A percentile compares a stretch with the other conserved stretches of the same genome.
These are phyloP conservation scores for Lepidurus apus DNA, from an alignment of 1,140 invertebrate genomes.

Conservation along the genomic window DNA sequence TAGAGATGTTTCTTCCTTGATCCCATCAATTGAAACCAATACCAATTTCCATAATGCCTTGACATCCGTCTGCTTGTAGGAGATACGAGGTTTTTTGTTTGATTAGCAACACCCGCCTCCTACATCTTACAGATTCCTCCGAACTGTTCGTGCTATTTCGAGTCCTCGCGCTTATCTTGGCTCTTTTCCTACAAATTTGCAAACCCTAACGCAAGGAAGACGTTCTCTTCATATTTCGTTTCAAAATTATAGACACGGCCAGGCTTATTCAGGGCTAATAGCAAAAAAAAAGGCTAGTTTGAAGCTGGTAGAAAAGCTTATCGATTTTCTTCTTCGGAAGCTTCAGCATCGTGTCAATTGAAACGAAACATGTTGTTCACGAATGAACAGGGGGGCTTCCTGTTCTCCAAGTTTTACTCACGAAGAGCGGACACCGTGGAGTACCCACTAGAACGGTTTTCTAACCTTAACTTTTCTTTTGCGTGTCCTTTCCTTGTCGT, in stretches of 20 bases:
- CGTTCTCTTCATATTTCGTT: too few species aligned
- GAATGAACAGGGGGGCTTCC: not conserved
- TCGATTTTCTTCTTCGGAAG: not conserved
- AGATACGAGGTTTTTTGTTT: not conserved
- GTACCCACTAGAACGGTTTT: too few species aligned
- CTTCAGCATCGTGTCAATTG: not conserved
- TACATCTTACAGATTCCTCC: too few species aligned
- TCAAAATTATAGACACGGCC: too few species aligned
- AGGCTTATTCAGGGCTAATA: too few species aligned
- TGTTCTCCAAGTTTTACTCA: not conserved
- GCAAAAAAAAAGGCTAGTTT: not conserved
- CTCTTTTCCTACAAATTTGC: not conserved
- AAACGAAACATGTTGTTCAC: not conserved
- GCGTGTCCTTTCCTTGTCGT: not conserved
- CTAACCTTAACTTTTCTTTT: not conserved
- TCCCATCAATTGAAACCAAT: not conserved
- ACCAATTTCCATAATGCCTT: not conserved
- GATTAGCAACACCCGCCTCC: not conserved
- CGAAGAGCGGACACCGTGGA: too few species aligned
- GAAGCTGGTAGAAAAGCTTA: not conserved
- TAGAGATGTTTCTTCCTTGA: slow-evolving; percentile 1
- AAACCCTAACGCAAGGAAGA: not conserved
- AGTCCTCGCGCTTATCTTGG: not conserved
- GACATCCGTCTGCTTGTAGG: not conserved
- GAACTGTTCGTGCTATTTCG: not conserved